Evolutionary conservation across 2,113 vertebrate genomes (phyloP).

Genomic region (Melanotaenia duboulayi): DNA sequence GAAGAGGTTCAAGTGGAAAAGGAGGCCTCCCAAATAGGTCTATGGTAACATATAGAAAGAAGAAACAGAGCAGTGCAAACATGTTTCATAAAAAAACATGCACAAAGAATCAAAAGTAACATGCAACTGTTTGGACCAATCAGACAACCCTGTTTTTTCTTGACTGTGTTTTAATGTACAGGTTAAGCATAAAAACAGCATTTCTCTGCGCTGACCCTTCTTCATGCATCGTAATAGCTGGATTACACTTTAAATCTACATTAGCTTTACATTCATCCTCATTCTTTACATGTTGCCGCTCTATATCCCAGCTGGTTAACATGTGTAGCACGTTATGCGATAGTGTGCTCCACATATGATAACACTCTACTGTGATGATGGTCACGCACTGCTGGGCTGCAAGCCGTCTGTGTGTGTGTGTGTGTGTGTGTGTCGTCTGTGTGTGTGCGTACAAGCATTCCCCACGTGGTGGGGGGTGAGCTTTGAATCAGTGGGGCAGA

Average conservation of each 20-base stretch:
- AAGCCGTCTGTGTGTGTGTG: neutral
- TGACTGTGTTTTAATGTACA: neutral
- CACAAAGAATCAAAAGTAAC: neutral
- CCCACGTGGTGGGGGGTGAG: conserved; percentile 31
- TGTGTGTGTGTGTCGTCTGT: conserved; percentile 15
- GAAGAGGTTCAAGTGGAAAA: neutral
- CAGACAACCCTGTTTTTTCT: neutral
- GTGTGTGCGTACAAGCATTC: neutral
- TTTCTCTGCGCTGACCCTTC: neutral
- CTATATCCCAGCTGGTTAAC: neutral
- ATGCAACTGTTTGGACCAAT: neutral
- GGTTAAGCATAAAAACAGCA: neutral
- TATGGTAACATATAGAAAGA: neutral
- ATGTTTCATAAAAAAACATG: neutral
- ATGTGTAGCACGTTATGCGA: conserved; percentile 6
- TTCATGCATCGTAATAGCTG: neutral
- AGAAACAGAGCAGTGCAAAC: neutral
- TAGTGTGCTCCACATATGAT: conserved; percentile 6
- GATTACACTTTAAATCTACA: conserved; percentile 10
- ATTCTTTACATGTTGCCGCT: neutral
- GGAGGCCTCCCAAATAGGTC: neutral
- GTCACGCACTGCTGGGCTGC: conserved; percentile 22
- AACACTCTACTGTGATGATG: conserved; percentile 7
- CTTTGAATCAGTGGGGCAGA: conserved; percentile 61
- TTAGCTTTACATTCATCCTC: neutral